phyloP scores from a whole-genome alignment of 1,140 invertebrate species.

The Prorops nasuta region DNA sequence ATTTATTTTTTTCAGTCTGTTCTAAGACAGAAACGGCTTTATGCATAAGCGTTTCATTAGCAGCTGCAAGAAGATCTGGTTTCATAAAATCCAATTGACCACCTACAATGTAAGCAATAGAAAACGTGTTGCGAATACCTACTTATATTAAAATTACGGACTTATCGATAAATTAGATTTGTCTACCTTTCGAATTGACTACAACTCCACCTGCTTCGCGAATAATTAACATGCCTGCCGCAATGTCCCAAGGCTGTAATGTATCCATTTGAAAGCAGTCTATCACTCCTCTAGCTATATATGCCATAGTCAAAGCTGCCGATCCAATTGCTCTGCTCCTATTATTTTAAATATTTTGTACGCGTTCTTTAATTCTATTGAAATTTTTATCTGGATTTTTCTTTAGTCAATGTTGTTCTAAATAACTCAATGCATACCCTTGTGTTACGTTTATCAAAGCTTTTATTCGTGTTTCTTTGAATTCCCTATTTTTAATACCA shows the following conservation, averaged over 20 bases:
- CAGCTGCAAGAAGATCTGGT: conserved; percentile 61
- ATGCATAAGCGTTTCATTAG: too few relatives aligned
- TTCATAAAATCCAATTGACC: conserved; percentile 66
- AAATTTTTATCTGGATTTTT: not conserved
- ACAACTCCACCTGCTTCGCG: conserved; percentile 75
- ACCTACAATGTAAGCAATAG: conserved; percentile 50
- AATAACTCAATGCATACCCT: conserved; percentile 22
- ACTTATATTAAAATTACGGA: not conserved
- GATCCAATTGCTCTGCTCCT: conserved; percentile 64
- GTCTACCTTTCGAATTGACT: conserved; percentile 62
- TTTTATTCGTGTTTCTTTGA: conserved; percentile 20
- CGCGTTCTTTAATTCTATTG: not conserved
- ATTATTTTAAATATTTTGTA: not conserved
- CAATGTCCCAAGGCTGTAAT: conserved; percentile 69
- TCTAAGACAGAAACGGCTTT: too few relatives aligned
- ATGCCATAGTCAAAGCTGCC: conserved; percentile 69
- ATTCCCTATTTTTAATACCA: conserved; percentile 13
- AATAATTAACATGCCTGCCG: conserved; percentile 68
- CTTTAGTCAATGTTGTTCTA: not conserved
- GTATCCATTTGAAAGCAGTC: conserved; percentile 70
- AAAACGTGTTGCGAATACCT: too few relatives aligned
- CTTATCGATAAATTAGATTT: not conserved
- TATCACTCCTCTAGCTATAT: conserved; percentile 67
- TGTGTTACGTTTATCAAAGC: conserved; percentile 11
- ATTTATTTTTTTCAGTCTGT: too few relatives aligned